Conservation (phyloP, 2,797 vertebrate genomes). For the Denticeps clupeoides region DNA sequence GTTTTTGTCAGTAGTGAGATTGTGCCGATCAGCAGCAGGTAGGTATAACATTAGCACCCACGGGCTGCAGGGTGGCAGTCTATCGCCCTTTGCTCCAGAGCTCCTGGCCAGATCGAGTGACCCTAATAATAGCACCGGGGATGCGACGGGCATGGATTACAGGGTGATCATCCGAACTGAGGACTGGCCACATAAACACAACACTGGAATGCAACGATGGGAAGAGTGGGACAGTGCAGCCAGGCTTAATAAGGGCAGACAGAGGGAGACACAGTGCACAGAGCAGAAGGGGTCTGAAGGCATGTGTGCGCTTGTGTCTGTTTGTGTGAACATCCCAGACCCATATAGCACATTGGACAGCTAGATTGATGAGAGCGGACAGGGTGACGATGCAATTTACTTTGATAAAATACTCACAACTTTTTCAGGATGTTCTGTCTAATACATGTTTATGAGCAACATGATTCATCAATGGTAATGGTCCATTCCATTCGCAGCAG, state of each 20-base stretch:
- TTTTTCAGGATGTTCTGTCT: no score
- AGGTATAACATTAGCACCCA: constrained; percentile 1
- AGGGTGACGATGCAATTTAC: no score
- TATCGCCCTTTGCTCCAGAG: constrained; percentile 8
- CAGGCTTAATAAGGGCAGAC: constrained; percentile 23
- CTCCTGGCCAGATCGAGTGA: constrained; percentile 34
- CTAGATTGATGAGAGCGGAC: no score
- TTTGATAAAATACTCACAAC: no score
- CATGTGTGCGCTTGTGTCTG: background rate
- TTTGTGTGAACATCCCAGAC: no score
- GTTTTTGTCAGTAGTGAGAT: no score
- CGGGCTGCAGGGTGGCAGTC: constrained; percentile 9
- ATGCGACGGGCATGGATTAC: constrained; percentile 32
- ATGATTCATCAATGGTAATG: no score
- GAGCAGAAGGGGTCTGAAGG: background rate
- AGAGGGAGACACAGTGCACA: background rate
- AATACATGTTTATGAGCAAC: no score
- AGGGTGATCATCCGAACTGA: constrained; percentile 24
- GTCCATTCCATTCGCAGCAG: no score
- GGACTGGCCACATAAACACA: constrained; percentile 21
- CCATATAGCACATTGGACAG: no score
- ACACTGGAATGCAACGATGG: constrained; percentile 10
- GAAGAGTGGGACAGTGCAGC: constrained; percentile 1
- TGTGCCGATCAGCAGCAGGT: constrained; percentile 11
- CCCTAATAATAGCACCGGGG: constrained; percentile 43